phyloP scores from a whole-genome alignment of 2,888 invertebrate genomes.

The Pandemis cinnamomeana region DNA sequence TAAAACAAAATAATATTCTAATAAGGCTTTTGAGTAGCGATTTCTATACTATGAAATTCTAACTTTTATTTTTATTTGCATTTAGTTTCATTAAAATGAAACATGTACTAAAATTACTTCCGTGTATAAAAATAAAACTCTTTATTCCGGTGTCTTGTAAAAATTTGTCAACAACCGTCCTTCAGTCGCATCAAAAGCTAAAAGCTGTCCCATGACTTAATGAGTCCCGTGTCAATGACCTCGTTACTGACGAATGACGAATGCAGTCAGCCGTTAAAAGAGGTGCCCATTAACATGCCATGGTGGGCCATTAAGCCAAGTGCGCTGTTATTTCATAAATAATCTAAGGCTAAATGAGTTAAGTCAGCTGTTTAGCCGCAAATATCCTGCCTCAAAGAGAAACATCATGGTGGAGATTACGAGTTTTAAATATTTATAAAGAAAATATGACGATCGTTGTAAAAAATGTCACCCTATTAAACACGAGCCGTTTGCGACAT shows the following conservation, averaged over 20 bases:
- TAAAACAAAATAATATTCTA: background rate
- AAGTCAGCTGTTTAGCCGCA: constrained; percentile 25
- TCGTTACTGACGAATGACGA: constrained; percentile 74
- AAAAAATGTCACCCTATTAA: background rate
- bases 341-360: constrained; percentile 49
- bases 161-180: constrained; percentile 4
- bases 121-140: background rate
- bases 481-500: background rate
- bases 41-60: background rate
- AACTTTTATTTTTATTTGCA: background rate
- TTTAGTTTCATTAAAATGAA: no score
- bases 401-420: background rate
- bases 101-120: background rate
- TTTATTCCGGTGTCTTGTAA: background rate
- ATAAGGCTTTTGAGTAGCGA: no score
- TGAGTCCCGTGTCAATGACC: constrained; percentile 66
- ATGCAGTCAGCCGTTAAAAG: constrained; percentile 73
- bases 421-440: background rate
- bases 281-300: constrained; percentile 68
- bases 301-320: constrained; percentile 57
- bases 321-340: constrained; percentile 61
- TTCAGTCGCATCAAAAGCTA: constrained; percentile 19
- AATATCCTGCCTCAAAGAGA: constrained; percentile 5
- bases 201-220: constrained; percentile 30
- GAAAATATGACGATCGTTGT: background rate